Percentiles rank a stretch among this genome's conserved stretches.
Conservation (phyloP, 2,113 vertebrate species). For the Gymnocephalus cernua region DNA sequence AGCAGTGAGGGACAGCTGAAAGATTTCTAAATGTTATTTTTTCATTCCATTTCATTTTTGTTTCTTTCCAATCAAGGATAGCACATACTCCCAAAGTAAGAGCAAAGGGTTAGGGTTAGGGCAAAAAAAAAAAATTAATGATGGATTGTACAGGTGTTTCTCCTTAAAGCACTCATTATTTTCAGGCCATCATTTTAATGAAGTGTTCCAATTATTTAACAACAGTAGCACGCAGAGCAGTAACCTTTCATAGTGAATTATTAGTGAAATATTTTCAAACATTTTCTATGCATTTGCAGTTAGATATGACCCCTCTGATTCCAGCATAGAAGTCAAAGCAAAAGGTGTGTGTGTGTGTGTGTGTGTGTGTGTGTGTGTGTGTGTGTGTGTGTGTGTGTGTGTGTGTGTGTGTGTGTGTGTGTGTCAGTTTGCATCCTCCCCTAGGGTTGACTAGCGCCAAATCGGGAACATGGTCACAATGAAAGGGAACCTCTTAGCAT, state of each 20-base stretch:
- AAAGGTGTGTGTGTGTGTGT: not conserved
- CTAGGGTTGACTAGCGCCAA: slow-evolving; percentile 37
- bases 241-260: not conserved
- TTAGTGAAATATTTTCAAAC: not conserved
- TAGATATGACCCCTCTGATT: slow-evolving; percentile 4
- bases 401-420: slow-evolving; percentile 15
- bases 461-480: slow-evolving; percentile 57
- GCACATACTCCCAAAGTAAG: not conserved
- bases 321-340: slow-evolving; percentile 17
- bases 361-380: not conserved
- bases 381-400: not conserved
- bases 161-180: slow-evolving; percentile 20
- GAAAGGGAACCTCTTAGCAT: slow-evolving; percentile 51
- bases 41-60: no score
- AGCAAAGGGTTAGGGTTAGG: no score
- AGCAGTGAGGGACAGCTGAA: not conserved
- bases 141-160: not conserved
- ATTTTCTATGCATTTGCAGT: not conserved
- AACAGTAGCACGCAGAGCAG: not conserved
- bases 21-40: not conserved
- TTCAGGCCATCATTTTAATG: not conserved
- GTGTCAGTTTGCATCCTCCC: slow-evolving; percentile 53
- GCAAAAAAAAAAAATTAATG: no score
- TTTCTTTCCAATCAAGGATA: not conserved
- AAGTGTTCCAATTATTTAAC: not conserved